phyloP scores from a whole-genome alignment of 2,888 invertebrate genomes.

The Dryobota labecula region DNA sequence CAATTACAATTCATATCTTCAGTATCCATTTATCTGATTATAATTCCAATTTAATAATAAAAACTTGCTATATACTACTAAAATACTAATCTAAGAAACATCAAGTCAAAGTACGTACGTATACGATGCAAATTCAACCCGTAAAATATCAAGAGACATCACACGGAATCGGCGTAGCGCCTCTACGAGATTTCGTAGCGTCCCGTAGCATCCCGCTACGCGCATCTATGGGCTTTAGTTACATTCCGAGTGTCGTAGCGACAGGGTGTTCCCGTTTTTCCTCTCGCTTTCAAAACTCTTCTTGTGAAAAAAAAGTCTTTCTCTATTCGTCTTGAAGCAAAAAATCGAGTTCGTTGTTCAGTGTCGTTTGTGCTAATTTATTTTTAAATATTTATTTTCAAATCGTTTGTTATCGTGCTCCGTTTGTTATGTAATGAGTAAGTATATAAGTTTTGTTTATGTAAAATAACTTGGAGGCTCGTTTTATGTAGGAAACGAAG shows the following conservation, averaged over 20 bases:
- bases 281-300: slow-evolving; percentile 67
- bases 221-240: slow-evolving; percentile 73
- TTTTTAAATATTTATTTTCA: slow-evolving; percentile 27
- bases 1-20: too few relatives aligned
- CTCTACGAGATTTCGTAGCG: slow-evolving; percentile 65
- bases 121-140: slow-evolving; percentile 17
- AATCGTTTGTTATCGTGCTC: slow-evolving; percentile 32
- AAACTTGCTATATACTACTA: background rate
- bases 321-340: slow-evolving; percentile 57
- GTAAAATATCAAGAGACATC: slow-evolving; percentile 42
- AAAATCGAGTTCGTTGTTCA: slow-evolving; percentile 44
- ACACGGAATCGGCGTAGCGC: slow-evolving; percentile 47
- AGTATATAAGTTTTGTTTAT: slow-evolving; percentile 65
- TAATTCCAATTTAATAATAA: slow-evolving; percentile 4
- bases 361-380: slow-evolving; percentile 51
- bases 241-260: slow-evolving; percentile 60
- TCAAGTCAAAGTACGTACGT: slow-evolving; percentile 2
- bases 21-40: background rate
- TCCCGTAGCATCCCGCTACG: slow-evolving; percentile 70
- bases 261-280: slow-evolving; percentile 58
- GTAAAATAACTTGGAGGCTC: slow-evolving; percentile 53
- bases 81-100: background rate
- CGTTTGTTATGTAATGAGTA: slow-evolving; percentile 67
- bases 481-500: slow-evolving; percentile 23
- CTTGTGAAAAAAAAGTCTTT: slow-evolving; percentile 68